phyloP scores from a whole-genome alignment of 2,888 invertebrate species.

The Lasioglossum zephyrum region DNA sequence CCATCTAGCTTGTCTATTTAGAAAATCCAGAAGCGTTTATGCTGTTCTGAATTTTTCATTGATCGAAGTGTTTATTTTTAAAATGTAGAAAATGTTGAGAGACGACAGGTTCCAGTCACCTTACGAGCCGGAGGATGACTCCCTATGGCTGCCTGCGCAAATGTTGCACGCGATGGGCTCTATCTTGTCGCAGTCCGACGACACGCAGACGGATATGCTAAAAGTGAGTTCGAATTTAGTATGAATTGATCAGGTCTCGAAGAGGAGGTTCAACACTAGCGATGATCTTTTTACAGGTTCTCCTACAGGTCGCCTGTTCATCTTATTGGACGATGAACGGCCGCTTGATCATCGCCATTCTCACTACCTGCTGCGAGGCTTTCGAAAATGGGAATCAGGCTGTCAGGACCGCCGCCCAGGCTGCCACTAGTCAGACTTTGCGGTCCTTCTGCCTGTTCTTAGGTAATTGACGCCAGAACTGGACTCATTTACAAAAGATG shows the following conservation, averaged over 20 bases:
- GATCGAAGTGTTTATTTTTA: background rate
- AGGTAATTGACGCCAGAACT: conserved; percentile 84
- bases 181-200: conserved; percentile 92
- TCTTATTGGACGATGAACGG: conserved; percentile 96
- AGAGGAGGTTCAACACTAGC: too few species aligned
- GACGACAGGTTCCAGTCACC: conserved; percentile 97
- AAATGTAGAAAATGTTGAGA: conserved; percentile 91
- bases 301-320: conserved; percentile 94
- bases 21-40: background rate
- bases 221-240: conserved; percentile 85
- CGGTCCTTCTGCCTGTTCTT: conserved; percentile 93
- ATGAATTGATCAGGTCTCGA: background rate
- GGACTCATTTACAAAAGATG: background rate
- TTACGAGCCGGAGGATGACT: conserved; percentile 96
- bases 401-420: conserved; percentile 94
- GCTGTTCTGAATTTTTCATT: background rate
- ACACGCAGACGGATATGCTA: conserved; percentile 91
- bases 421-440: conserved; percentile 95
- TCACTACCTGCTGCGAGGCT: conserved; percentile 93
- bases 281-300: conserved; percentile 85
- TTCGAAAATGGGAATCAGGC: conserved; percentile 92
- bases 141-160: conserved; percentile 96
- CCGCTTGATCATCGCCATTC: conserved; percentile 93
- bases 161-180: conserved; percentile 93
- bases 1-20: background rate